Evolutionary conservation across 2,797 vertebrate genomes (phyloP).

Genomic region (Schizopygopsis malacanthus): DNA sequence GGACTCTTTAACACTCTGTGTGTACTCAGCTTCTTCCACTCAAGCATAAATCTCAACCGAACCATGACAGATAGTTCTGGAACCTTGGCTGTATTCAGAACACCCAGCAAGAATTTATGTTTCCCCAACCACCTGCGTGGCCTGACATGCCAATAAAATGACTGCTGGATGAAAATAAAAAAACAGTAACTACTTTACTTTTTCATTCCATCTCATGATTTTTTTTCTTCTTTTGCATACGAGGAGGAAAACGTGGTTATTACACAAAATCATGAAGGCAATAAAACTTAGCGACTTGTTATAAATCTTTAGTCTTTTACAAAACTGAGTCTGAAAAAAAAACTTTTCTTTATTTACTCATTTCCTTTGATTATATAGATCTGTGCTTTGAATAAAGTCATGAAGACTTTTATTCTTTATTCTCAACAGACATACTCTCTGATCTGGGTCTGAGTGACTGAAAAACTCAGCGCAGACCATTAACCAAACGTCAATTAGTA

Average conservation of each 20-base stretch:
- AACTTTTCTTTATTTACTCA: slow-evolving; percentile 20
- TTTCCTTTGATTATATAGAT: background rate
- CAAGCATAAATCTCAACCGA: slow-evolving; percentile 55
- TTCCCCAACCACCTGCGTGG: slow-evolving; percentile 47
- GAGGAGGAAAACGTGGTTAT: slow-evolving; percentile 14
- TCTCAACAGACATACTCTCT: background rate
- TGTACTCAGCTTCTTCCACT: slow-evolving; percentile 49
- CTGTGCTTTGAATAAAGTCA: slow-evolving; percentile 2
- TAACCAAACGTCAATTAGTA: slow-evolving; percentile 25
- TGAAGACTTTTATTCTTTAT: background rate
- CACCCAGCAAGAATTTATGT: slow-evolving; percentile 51
- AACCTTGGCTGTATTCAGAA: slow-evolving; percentile 41
- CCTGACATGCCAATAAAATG: slow-evolving; percentile 51
- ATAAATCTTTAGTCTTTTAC: slow-evolving; percentile 7
- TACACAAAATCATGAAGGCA: slow-evolving; percentile 16
- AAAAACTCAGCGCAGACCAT: slow-evolving; percentile 25
- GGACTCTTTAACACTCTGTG: slow-evolving; percentile 52
- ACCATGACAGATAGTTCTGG: slow-evolving; percentile 49
- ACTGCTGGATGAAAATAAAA: slow-evolving; percentile 41
- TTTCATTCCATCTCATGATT: slow-evolving; percentile 16
- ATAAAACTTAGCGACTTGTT: slow-evolving; percentile 20
- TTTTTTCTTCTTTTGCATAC: slow-evolving; percentile 14
- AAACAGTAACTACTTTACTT: slow-evolving; percentile 44
- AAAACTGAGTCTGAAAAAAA: background rate
- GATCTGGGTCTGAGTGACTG: slow-evolving; percentile 6